Evolutionary conservation across 1,140 invertebrate genomes (phyloP).

Genomic region (Aporrectodea caliginosa): DNA sequence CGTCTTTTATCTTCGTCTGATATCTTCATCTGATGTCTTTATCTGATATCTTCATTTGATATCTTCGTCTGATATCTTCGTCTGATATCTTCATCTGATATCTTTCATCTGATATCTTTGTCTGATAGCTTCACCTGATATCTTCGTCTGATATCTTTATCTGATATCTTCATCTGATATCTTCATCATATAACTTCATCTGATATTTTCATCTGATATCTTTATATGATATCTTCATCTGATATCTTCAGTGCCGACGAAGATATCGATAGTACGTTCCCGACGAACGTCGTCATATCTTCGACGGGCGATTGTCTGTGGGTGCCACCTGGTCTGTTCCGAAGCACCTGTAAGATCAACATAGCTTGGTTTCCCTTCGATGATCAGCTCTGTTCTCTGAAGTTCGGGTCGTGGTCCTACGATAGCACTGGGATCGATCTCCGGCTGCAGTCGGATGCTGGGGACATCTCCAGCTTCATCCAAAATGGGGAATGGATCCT

Average conservation of each 20-base stretch:
- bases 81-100: not conserved
- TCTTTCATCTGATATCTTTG: too few relatives aligned
- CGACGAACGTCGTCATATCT: constrained; percentile 31
- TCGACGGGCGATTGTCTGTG: constrained; percentile 30
- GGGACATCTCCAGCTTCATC: constrained; percentile 86
- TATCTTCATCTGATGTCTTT: too few relatives aligned
- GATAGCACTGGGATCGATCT: constrained; percentile 28
- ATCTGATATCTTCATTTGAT: too few relatives aligned
- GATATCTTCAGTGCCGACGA: constrained; percentile 31
- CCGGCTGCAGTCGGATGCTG: constrained; percentile 54
- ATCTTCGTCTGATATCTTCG: too few relatives aligned
- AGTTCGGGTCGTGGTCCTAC: constrained; percentile 43
- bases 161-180: too few relatives aligned
- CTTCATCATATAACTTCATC: too few relatives aligned
- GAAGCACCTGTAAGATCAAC: constrained; percentile 75
- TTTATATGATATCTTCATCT: constrained; percentile 28
- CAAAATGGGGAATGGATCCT: constrained; percentile 98
- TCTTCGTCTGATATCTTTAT: too few relatives aligned
- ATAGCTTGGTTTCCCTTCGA: constrained; percentile 99
- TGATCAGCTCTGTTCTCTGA: constrained; percentile 91
- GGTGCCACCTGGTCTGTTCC: constrained; percentile 57
- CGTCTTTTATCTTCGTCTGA: too few relatives aligned
- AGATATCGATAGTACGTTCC: too few relatives aligned
- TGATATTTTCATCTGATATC: too few relatives aligned
- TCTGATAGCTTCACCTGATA: too few relatives aligned